A percentile compares a stretch with the other conserved stretches of the same genome.
phyloP scores from a whole-genome alignment of 1,140 invertebrate genomes.

The Papilio glaucus region DNA sequence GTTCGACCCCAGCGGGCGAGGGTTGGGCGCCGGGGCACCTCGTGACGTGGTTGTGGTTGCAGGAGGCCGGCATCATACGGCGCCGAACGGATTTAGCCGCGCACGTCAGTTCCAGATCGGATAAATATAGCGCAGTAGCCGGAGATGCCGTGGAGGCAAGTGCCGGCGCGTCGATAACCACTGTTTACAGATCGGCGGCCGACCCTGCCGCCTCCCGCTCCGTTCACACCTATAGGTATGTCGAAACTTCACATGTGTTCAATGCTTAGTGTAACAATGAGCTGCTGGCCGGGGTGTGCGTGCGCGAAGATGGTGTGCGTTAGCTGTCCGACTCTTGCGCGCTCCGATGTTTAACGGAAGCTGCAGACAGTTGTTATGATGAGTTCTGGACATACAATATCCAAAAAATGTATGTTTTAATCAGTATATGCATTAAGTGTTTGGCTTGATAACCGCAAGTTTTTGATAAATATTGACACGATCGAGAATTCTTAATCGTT shows the following conservation, averaged over 20 bases:
- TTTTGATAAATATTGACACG: slow-evolving; percentile 16
- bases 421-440: slow-evolving; percentile 12
- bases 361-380: slow-evolving; percentile 52
- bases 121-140: slow-evolving; percentile 80
- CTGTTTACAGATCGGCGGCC: slow-evolving; percentile 81
- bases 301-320: slow-evolving; percentile 44
- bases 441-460: slow-evolving; percentile 12
- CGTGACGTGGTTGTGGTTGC: slow-evolving; percentile 80
- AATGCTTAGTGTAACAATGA: slow-evolving; percentile 63
- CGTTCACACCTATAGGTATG: slow-evolving; percentile 77
- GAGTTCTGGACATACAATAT: slow-evolving; percentile 53
- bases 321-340: slow-evolving; percentile 37
- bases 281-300: slow-evolving; percentile 46
- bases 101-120: slow-evolving; percentile 75
- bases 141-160: slow-evolving; percentile 73
- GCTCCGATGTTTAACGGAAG: slow-evolving; percentile 46
- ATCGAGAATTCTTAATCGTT: not conserved
- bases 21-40: slow-evolving; percentile 60
- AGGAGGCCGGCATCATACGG: slow-evolving; percentile 76
- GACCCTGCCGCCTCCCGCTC: slow-evolving; percentile 77
- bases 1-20: slow-evolving; percentile 55
- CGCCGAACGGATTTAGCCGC: slow-evolving; percentile 79
- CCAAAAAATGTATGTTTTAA: slow-evolving; percentile 42
- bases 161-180: slow-evolving; percentile 78
- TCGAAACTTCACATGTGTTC: slow-evolving; percentile 67